Conservation (phyloP, 2,113 vertebrate genomes). For the Thalassoma bifasciatum region DNA sequence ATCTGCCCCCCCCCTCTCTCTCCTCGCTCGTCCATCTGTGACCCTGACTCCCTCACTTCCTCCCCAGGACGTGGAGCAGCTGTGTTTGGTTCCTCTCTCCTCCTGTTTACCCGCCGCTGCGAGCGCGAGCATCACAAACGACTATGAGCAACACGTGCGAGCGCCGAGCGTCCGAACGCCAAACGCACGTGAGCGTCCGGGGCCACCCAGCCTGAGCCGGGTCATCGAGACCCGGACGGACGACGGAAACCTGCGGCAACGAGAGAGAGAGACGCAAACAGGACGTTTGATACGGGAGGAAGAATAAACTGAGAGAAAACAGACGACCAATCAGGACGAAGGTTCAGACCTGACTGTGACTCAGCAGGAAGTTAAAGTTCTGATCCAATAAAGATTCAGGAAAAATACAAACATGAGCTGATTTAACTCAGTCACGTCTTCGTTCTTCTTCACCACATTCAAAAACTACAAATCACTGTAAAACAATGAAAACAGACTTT, state of each 20-base stretch:
- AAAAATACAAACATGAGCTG: too few species aligned
- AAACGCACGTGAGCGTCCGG: background rate
- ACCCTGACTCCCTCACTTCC: slow-evolving; percentile 69
- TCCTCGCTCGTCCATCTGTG: slow-evolving; percentile 55
- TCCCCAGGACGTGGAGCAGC: slow-evolving; percentile 67
- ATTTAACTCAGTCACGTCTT: too few species aligned
- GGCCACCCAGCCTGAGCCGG: slow-evolving; percentile 63
- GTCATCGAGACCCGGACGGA: slow-evolving; percentile 33
- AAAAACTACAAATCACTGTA: too few species aligned
- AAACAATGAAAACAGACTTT: too few species aligned
- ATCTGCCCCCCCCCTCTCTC: background rate
- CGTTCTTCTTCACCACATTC: too few species aligned
- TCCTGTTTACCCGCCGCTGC: slow-evolving; percentile 57
- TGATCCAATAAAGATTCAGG: too few species aligned
- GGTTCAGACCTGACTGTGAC: too few species aligned
- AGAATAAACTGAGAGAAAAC: background rate
- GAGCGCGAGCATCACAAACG: background rate
- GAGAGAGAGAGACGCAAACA: slow-evolving; percentile 26
- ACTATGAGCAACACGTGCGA: slow-evolving; percentile 2
- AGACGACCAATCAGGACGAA: background rate
- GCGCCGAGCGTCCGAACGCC: slow-evolving; percentile 17
- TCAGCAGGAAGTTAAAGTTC: too few species aligned
- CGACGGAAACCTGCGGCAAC: slow-evolving; percentile 37
- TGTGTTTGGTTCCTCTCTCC: slow-evolving; percentile 71
- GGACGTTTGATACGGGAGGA: too few species aligned